Evolutionary conservation across 2,113 vertebrate genomes (phyloP), one percentile per base, ranked within the genome.

Genomic region (Isichthys henryi): DNA sequence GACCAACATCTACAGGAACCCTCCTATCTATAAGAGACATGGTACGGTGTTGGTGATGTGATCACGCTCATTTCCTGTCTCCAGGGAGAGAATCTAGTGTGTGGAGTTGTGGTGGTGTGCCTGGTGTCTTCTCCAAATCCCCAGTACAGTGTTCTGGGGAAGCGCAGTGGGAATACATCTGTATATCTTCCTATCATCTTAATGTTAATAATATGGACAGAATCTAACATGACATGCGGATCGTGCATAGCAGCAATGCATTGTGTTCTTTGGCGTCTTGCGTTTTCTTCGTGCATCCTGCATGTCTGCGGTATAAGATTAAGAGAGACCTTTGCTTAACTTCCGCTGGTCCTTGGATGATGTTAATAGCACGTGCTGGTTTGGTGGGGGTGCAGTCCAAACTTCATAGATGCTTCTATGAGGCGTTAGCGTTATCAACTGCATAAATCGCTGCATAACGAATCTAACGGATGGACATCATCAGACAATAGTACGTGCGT

Each of bases 21-120:
- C 97, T 0, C 97, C 98, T 92, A 98, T 98, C 97, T 99, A 99
- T 95, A 99, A 98, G 93, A 96, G 96, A 93, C 96, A 97, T 94
- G 98, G 98, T 99, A 95, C 89, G 93, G 92, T 93, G 88, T 91
- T 82, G 23, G 66, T 46, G 83, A 66, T 50, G 39, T 13, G 88
- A 83, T 45, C n/a, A 15, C 13, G n/a, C 48, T 31, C 56, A 39
- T 66, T 82, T 62, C 53, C 66, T 50, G 80, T 70, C 74, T 83
- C 21, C 50, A 74, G 49, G 50, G 85, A 87, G 49, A 10, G 46
- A 52, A 39, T 4, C 11, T 52, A n/a, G 23, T 19, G 23, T 52
- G 66, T 80, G 48, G 23, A 23, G 39, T 19, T 31, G 52, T 62
- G 45, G 45, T 27, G 3, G 15, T 39, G 31, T 58, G 35, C 39